Percentiles rank a stretch among this genome's conserved stretches.
Evolutionary conservation across 2,888 invertebrate species (phyloP).

Genomic region (Parnassius mnemosyne): DNA sequence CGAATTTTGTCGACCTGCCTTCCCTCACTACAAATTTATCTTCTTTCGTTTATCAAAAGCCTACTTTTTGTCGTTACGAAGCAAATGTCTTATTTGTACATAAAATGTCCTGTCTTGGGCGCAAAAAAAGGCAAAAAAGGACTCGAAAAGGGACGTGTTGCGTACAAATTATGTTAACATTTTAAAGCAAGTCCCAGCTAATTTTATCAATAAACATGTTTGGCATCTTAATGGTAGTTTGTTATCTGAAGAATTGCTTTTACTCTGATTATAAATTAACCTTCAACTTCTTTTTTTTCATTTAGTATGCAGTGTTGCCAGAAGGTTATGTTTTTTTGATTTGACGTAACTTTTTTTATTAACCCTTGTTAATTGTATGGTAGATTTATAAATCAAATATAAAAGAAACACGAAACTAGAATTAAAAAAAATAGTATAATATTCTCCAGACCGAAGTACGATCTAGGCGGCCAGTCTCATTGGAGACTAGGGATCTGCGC

Average conservation of each 20-base stretch:
- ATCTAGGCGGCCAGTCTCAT: too few species aligned
- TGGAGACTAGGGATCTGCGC: too few species aligned
- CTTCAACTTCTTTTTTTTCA: not conserved
- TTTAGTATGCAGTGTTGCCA: too few species aligned
- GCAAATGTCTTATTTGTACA: slow-evolving; percentile 48
- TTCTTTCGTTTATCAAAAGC: slow-evolving; percentile 18
- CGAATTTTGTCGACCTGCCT: not conserved
- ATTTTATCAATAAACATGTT: slow-evolving; percentile 22
- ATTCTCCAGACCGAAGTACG: too few species aligned
- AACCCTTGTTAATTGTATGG: too few species aligned
- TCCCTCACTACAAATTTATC: slow-evolving; percentile 16
- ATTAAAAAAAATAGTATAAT: too few species aligned
- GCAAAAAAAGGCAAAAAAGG: slow-evolving; percentile 10
- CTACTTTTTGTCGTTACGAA: slow-evolving; percentile 49
- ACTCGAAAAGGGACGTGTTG: slow-evolving; percentile 15
- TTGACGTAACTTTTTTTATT: too few species aligned
- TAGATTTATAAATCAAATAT: too few species aligned
- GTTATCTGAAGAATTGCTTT: slow-evolving; percentile 11
- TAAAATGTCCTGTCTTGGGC: slow-evolving; percentile 29
- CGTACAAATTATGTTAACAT: slow-evolving; percentile 22
- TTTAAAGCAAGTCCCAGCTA: slow-evolving; percentile 10
- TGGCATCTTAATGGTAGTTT: slow-evolving; percentile 6
- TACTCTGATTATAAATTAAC: slow-evolving; percentile 12
- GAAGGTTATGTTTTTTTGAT: too few species aligned
- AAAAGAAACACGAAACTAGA: too few species aligned